Evolutionary conservation across 2,888 invertebrate genomes (phyloP).

Genomic region (Sinohyriopsis cumingii): DNA sequence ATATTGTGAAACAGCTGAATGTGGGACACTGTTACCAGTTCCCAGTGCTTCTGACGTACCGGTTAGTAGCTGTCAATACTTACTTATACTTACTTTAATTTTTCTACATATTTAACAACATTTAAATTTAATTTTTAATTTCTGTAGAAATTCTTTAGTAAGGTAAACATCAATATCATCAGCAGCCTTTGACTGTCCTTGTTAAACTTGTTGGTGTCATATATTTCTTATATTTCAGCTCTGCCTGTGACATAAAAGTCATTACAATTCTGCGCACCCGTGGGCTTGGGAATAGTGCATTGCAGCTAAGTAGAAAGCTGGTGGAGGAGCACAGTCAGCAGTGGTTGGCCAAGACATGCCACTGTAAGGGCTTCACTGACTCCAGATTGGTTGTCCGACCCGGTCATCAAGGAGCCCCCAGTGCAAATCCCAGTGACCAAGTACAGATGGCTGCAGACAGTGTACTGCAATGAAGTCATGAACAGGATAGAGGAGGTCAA

Average conservation of each 20-base stretch:
- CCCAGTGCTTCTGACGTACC: constrained; percentile 30
- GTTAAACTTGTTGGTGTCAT: not conserved
- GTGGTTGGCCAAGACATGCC: constrained; percentile 18
- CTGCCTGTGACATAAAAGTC: constrained; percentile 34
- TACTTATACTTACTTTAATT: not conserved
- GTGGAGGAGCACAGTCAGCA: constrained; percentile 35
- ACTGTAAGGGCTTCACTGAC: constrained; percentile 16
- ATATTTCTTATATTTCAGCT: constrained; percentile 13
- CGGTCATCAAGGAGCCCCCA: constrained; percentile 17
- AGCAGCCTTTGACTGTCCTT: not conserved
- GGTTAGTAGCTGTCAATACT: constrained; percentile 8
- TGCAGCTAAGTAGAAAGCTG: constrained; percentile 25
- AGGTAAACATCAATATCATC: not conserved
- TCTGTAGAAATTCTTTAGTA: too few species aligned
- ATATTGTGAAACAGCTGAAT: constrained; percentile 32
- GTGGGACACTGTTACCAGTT: constrained; percentile 27
- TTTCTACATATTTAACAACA: too few species aligned
- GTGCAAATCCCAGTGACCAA: constrained; percentile 13
- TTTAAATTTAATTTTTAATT: too few species aligned
- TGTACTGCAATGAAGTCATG: constrained; percentile 37
- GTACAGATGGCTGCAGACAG: constrained; percentile 17
- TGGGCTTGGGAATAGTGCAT: constrained; percentile 38
- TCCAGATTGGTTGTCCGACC: not conserved
- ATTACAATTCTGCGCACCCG: constrained; percentile 27
- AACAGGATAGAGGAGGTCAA: constrained; percentile 37